Evolutionary conservation across 2,888 invertebrate genomes (phyloP), one percentile per base, ranked within the genome.

Genomic region (Syrphus vitripennis): DNA sequence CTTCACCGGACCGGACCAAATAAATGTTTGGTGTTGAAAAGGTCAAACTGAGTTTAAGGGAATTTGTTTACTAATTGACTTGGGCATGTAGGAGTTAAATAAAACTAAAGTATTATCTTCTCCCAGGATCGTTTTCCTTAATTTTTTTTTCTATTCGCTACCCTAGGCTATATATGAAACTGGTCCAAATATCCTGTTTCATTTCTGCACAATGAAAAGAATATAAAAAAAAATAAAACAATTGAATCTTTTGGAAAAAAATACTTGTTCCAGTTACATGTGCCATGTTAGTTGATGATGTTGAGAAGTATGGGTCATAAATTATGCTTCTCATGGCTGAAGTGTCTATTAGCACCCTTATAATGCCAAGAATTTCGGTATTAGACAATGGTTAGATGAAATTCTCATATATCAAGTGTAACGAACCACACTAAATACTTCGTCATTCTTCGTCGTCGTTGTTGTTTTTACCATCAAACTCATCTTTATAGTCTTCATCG

Each of bases 281-380:
- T 65, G 50, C 31, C 48, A 48, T 65, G 37, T 34, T 67, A n/a
- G 57, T 26, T 59, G 65, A 61, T 21, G 45, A 50, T 50, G 34
- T 34, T 45, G 31, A 9, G n/a, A 37, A 45, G 79, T 61, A 80
- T 77, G 84, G 69, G 55, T 59, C 82, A 86, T 86, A 86, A 86
- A 86, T 86, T 86, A 86, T 82, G 63, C 86, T 74, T 45, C 82
- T 74, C 87, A 76, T 57, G 84, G 87, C 29, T 87, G 87, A 87
- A 89, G 89, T 90, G 90, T 91, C 91, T 91, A 91, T 91, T 91
- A 91, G 91, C 90, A 90, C 91, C 90, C 91, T 90, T 89, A 89
- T 89, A 89, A 89, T 90, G 90, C 90, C 89, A 89, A 77, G 86
- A 89, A 90, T 88, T 89, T 88, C 88, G 89, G 89, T 89, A 90